Base-by-base conservation (phyloP, 2,888 invertebrate species). In the Nyleta sp. region DNA sequence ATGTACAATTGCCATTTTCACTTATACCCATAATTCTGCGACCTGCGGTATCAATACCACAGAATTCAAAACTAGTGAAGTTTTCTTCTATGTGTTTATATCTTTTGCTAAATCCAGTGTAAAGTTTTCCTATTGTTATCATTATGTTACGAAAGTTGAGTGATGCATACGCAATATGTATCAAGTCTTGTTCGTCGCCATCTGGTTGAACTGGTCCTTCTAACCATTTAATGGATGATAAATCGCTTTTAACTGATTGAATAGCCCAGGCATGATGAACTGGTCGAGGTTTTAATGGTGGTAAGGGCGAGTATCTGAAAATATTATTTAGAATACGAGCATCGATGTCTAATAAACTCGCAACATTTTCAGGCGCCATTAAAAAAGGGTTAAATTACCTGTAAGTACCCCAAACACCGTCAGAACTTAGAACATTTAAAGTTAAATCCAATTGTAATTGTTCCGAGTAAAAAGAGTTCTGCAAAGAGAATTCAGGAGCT, bases 131-230 rank as follows among this genome's bases (percentile, higher is more conserved):
- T 0, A 96, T 96, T 0, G 98, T 97, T 0, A 97, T 92, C 99
- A 99, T 98, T 0, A 99, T 92, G 89, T 99, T 99, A 85, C 97
- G 94, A 94, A 98, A 99, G 91, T 99, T 99, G 10, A 99, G 89
- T 0, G 97, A 93, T 0, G 96, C 91, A 87, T 95, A 97, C 84
- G 95, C 93, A 0, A 96, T 93, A 89, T 93, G 87, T 0, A 93
- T 91, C 2, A 93, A 68, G 11, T 87, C 73, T 1, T 83, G 71
- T 28, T 81, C 22, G 7, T 81, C 67, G 6, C 35, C 57, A 7
- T 40, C 64, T 0, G 82, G 67, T 44, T 20, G 93, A 84, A 89
- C 67, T 0, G 92, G 91, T 0, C 95, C 95, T 90, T 98, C 95
- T 5, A 97, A 91, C 97, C 97, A 97, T n/a, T 91, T 92, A 42